These are phyloP conservation scores for Pogonognathellus flavescens DNA, from an alignment of 1,140 invertebrate genomes.

Conservation along the genomic window DNA sequence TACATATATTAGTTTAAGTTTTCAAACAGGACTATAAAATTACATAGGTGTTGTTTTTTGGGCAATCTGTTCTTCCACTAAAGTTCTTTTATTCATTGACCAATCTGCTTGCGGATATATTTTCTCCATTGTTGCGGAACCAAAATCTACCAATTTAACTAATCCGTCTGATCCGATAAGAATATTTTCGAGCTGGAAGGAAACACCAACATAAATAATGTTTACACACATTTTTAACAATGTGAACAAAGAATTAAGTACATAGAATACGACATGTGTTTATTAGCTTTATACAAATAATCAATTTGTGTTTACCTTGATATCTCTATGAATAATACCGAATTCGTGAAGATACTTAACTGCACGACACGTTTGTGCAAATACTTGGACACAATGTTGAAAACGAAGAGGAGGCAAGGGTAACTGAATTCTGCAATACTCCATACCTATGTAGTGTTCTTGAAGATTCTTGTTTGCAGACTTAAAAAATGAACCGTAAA, in stretches of 20 bases:
- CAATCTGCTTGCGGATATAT: conserved; percentile 89
- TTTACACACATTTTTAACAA: not conserved
- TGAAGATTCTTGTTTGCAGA: conserved; percentile 19
- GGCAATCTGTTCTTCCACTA: conserved; percentile 91
- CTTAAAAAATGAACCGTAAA: conserved; percentile 56
- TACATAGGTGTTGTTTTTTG: conserved; percentile 89
- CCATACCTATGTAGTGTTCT: conserved; percentile 64
- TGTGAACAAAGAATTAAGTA: not conserved
- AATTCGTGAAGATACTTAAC: conserved; percentile 65
- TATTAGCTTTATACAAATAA: no score
- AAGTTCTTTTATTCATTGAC: conserved; percentile 90
- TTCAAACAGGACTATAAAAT: no score
- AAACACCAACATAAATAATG: not conserved
- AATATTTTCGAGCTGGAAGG: conserved; percentile 78
- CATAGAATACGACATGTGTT: no score
- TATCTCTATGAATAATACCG: conserved; percentile 65
- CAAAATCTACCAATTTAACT: conserved; percentile 99
- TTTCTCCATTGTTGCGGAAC: conserved; percentile 90
- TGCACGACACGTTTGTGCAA: conserved; percentile 62
- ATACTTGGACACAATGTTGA: conserved; percentile 61
- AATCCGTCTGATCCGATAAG: conserved; percentile 83
- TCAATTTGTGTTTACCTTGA: conserved; percentile 56
- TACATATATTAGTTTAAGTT: no score
- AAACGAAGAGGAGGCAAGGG: conserved; percentile 48
- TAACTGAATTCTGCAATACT: conserved; percentile 59